Conservation (phyloP, 2,888 invertebrate genomes). For the Oxycera nigricornis region DNA sequence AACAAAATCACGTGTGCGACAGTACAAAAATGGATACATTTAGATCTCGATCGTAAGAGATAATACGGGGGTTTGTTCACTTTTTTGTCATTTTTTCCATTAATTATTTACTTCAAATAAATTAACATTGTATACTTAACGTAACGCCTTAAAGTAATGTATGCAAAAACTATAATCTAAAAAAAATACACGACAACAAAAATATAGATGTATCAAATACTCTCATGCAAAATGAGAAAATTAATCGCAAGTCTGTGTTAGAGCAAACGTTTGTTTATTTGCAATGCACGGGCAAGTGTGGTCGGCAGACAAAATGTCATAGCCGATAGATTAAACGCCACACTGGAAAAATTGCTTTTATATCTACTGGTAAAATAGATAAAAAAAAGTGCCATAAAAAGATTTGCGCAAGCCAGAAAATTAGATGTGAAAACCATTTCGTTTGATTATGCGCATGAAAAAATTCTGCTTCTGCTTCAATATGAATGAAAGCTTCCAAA, state of each 20-base stretch:
- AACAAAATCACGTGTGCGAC: background rate
- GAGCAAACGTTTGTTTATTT: background rate
- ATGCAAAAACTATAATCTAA: slow-evolving; percentile 22
- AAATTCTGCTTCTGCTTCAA: background rate
- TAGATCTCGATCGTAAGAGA: background rate
- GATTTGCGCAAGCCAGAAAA: background rate
- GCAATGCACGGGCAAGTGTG: background rate
- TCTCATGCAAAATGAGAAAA: slow-evolving; percentile 7
- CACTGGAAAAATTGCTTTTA: too few species aligned
- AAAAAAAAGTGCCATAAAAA: too few species aligned
- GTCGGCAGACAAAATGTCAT: too few species aligned
- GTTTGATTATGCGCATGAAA: background rate
- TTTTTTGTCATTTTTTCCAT: slow-evolving; percentile 36
- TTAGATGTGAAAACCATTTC: background rate
- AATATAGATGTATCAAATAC: slow-evolving; percentile 11
- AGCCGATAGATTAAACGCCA: too few species aligned
- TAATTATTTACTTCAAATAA: slow-evolving; percentile 16
- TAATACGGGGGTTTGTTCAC: slow-evolving; percentile 33
- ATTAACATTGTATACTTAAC: slow-evolving; percentile 29
- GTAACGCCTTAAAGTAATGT: slow-evolving; percentile 11
- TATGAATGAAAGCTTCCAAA: background rate
- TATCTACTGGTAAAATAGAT: too few species aligned
- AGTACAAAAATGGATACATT: background rate
- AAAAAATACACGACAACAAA: slow-evolving; percentile 28
- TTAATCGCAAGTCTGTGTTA: background rate